Base-by-base conservation (phyloP, 2,888 invertebrate genomes). In the Macaria notata region DNA sequence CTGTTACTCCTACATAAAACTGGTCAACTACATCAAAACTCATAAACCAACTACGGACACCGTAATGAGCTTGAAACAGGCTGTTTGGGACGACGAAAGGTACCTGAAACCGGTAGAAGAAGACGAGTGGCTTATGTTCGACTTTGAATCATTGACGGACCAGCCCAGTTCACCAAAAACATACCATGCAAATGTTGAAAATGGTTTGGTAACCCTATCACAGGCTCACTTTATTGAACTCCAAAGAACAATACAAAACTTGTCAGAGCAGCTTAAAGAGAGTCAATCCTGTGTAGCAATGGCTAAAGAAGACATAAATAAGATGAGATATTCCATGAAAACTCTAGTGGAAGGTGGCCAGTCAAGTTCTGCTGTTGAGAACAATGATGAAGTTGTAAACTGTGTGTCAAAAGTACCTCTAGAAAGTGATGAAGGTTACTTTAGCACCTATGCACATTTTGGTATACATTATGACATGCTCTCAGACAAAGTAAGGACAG, bases 381-480 rank as follows among this genome's bases (percentile, higher is more conserved):
- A 76, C 1, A 68, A 69, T 45, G 57, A 68, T 30, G 61, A 64
- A 19, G 70, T 79, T 30, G 75, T 81, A 0, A 86, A 89, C 62
- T 84, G 87, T 73, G 86, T 86, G 0, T 82, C 83, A 6, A 85
- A 92, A 69, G 85, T 94, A 46, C 92, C 93, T 48, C 75, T 93
- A 49, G 93, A 93, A 70, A 93, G 93, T 69, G 98, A 98, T 78
- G 94, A 94, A 70, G 94, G 94, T 47, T 96, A 96, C 81, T 96
- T 96, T 66, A 94, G 93, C 73, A 95, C 96, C 2, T 98, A 98
- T 76, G 95, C 97, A 50, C 98, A 98, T 86, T 97, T 96, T 85
- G 95, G 95, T 30, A 98, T 98, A 73, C 99, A 99, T 85, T 95
- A 97, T 77, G 97, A 98, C 76, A 99, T 99, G 99, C 92, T 99